Evolutionary conservation across 2,797 vertebrate species (phyloP).

Genomic region (Champsocephalus gunnari): DNA sequence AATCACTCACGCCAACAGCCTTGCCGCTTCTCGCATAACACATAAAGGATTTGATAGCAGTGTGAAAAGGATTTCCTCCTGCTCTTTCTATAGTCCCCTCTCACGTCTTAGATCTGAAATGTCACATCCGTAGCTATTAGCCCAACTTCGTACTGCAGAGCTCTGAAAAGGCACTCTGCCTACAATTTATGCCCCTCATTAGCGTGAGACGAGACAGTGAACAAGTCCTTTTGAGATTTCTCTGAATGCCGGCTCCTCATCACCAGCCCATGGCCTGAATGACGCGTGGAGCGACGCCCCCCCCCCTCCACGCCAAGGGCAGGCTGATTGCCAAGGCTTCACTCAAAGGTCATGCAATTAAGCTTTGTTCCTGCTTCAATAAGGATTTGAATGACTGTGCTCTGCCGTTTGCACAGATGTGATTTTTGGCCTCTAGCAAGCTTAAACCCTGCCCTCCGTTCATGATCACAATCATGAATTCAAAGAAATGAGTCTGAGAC

Average conservation of each 20-base stretch:
- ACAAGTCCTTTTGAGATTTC: conserved; percentile 74
- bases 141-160: conserved; percentile 47
- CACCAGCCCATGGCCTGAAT: conserved; percentile 66
- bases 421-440: conserved; percentile 65
- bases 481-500: conserved; percentile 28
- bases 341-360: conserved; percentile 81
- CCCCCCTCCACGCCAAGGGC: conserved; percentile 73
- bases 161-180: conserved; percentile 67
- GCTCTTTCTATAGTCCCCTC: conserved; percentile 54
- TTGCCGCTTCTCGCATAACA: conserved; percentile 50
- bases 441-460: conserved; percentile 39
- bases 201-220: conserved; percentile 71
- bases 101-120: conserved; percentile 54
- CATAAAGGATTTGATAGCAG: conserved; percentile 59
- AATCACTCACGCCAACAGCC: conserved; percentile 50
- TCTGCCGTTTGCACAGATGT: conserved; percentile 66
- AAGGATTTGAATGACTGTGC: conserved; percentile 66
- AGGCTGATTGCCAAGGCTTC: conserved; percentile 75
- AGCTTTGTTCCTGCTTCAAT: conserved; percentile 78
- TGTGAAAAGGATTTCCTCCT: conserved; percentile 71
- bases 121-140: conserved; percentile 76
- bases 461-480: conserved; percentile 39
- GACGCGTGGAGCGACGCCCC: conserved; percentile 45
- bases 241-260: conserved; percentile 61
- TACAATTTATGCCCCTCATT: conserved; percentile 76